Conservation (phyloP, 1,140 invertebrate species). For the Drosophila leontia region DNA sequence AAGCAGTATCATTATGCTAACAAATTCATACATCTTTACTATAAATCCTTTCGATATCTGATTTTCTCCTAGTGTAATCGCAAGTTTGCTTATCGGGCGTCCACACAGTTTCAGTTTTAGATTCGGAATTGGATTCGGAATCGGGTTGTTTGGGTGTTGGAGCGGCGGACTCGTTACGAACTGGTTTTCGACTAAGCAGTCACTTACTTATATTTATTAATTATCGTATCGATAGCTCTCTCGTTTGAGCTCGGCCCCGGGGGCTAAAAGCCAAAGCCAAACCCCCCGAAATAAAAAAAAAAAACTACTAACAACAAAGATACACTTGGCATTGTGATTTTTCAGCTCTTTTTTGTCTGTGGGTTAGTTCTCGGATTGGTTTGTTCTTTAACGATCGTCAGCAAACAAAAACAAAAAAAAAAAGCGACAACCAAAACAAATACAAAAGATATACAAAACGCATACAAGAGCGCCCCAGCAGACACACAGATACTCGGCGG, state of each 20-base stretch:
- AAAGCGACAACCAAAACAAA: constrained; percentile 57
- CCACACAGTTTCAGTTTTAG: constrained; percentile 41
- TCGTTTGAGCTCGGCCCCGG: constrained; percentile 39
- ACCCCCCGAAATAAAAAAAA: not conserved
- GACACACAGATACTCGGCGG: constrained; percentile 22
- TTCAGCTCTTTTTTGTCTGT: constrained; percentile 10
- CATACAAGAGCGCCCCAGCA: constrained; percentile 7
- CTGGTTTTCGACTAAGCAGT: constrained; percentile 63
- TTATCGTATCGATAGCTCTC: constrained; percentile 78
- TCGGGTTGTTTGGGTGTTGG: constrained; percentile 65
- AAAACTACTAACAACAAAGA: constrained; percentile 32
- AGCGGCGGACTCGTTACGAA: constrained; percentile 61
- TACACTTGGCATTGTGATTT: constrained; percentile 59
- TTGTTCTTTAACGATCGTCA: constrained; percentile 62
- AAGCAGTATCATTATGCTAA: too few species aligned
- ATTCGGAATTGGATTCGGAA: constrained; percentile 39
- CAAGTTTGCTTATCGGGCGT: constrained; percentile 71
- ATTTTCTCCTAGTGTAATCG: constrained; percentile 23
- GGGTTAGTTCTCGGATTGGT: constrained; percentile 60
- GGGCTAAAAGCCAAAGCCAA: constrained; percentile 8
- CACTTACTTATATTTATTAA: constrained; percentile 72
- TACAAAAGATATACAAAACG: constrained; percentile 51
- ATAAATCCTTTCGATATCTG: not conserved
- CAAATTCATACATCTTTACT: too few species aligned
- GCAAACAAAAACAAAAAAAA: constrained; percentile 65